These are phyloP conservation scores for Anoplopoma fimbria DNA, from an alignment of 2,113 vertebrate species.

Conservation along the genomic window DNA sequence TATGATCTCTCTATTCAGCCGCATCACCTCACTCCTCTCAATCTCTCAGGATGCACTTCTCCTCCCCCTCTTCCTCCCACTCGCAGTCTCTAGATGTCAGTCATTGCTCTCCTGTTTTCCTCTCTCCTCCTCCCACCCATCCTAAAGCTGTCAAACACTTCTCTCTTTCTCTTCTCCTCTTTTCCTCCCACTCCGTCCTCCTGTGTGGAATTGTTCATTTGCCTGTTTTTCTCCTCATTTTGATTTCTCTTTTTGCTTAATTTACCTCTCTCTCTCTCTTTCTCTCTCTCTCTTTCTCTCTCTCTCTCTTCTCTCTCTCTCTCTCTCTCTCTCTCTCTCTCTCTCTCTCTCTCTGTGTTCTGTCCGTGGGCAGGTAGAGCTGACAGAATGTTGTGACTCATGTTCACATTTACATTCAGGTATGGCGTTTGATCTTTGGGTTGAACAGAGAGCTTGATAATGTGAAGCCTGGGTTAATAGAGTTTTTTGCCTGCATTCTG, in stretches of 20 bases:
- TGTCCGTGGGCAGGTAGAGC: conserved; percentile 30
- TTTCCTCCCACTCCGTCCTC: conserved; percentile 26
- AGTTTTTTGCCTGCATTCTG: no score
- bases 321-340: no score
- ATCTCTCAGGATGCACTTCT: conserved; percentile 11
- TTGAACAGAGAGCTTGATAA: conserved; percentile 7
- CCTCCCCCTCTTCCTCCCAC: conserved; percentile 44
- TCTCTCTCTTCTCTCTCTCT: not conserved
- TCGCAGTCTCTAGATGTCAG: conserved; percentile 25
- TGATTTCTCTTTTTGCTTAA: conserved; percentile 4
- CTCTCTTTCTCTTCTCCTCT: not conserved
- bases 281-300: conserved; percentile 16
- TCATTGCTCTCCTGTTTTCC: conserved; percentile 20
- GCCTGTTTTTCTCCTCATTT: conserved; percentile 27
- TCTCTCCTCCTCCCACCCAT: conserved; percentile 35
- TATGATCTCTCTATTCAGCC: not conserved
- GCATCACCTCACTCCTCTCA: conserved; percentile 2
- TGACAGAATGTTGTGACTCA: conserved; percentile 46
- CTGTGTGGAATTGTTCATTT: conserved; percentile 8
- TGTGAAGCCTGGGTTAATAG: not conserved
- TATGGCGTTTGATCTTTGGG: not conserved
- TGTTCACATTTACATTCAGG: conserved; percentile 25
- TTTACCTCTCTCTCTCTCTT: conserved; percentile 12
- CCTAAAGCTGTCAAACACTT: conserved; percentile 26
- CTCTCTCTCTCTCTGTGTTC: not conserved